phyloP scores from a whole-genome alignment of 2,797 vertebrate genomes.

The Heterohyrax brucei region DNA sequence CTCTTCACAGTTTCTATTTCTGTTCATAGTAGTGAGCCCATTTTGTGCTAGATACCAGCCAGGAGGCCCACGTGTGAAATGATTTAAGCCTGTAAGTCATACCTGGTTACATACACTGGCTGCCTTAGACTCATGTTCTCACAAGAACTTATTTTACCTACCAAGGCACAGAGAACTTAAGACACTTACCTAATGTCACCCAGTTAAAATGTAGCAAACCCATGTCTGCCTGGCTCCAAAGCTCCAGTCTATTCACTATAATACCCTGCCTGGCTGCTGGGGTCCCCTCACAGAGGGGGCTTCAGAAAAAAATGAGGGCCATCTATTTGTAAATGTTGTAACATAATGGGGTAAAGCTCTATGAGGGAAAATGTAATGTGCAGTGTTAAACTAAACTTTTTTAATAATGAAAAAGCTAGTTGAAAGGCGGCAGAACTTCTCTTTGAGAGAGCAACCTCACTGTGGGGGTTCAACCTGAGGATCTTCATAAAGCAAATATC shows the following conservation, averaged over 20 bases:
- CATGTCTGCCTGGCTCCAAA: neutral
- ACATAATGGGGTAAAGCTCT: neutral
- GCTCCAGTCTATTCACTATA: neutral
- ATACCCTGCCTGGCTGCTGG: neutral
- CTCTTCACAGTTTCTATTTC: neutral
- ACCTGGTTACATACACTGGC: neutral
- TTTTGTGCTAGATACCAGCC: neutral
- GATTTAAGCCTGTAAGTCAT: neutral
- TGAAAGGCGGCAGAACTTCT: neutral
- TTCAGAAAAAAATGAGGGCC: neutral
- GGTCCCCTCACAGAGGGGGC: neutral
- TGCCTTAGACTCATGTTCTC: neutral
- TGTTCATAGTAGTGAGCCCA: neutral
- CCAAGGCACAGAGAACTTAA: neutral
- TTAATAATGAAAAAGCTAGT: neutral
- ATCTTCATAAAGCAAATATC: neutral
- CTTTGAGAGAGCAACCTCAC: neutral
- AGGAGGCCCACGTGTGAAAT: neutral
- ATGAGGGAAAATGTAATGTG: neutral
- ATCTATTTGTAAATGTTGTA: neutral
- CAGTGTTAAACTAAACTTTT: neutral
- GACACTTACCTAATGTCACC: neutral
- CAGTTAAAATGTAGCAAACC: neutral
- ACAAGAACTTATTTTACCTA: neutral
- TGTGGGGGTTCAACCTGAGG: too few species aligned